phyloP scores from a whole-genome alignment of 2,888 invertebrate genomes.

The Chaetogeoica ovagalla region DNA sequence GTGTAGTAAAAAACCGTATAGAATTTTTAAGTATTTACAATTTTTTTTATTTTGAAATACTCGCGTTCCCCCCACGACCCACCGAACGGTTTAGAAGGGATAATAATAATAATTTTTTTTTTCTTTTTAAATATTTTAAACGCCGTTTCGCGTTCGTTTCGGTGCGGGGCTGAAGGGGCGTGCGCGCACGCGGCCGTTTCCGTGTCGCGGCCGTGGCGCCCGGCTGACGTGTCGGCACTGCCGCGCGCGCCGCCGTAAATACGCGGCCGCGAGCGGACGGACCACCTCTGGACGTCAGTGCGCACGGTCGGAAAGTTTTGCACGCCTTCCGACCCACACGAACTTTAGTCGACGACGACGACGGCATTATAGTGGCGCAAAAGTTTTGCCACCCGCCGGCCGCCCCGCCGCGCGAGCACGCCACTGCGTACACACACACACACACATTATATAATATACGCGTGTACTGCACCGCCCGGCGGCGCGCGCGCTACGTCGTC shows the following conservation, averaged over 20 bases:
- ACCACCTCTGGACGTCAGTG: conserved; percentile 50
- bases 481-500: neutral
- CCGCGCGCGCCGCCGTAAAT: neutral
- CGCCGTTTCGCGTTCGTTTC: too few species aligned
- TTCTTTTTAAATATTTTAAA: too few species aligned
- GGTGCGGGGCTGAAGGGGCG: too few species aligned
- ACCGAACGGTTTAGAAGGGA: too few species aligned
- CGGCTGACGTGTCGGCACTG: conserved; percentile 48
- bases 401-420: conserved; percentile 10
- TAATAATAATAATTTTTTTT: too few species aligned
- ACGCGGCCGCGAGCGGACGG: conserved; percentile 23
- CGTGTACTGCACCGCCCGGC: too few species aligned
- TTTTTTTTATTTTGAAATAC: too few species aligned
- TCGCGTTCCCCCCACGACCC: too few species aligned
- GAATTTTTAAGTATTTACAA: too few species aligned
- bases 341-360: conserved; percentile 29
- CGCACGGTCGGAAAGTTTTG: conserved; percentile 52
- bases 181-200: neutral
- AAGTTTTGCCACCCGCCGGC: conserved; percentile 48
- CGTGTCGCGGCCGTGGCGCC: conserved; percentile 45
- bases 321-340: conserved; percentile 53
- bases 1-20: too few species aligned
- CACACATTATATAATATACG: neutral
- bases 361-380: conserved; percentile 39
- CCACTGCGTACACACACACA: neutral